Conservation (phyloP, 2,797 vertebrate genomes). For the Cygnus olor region DNA sequence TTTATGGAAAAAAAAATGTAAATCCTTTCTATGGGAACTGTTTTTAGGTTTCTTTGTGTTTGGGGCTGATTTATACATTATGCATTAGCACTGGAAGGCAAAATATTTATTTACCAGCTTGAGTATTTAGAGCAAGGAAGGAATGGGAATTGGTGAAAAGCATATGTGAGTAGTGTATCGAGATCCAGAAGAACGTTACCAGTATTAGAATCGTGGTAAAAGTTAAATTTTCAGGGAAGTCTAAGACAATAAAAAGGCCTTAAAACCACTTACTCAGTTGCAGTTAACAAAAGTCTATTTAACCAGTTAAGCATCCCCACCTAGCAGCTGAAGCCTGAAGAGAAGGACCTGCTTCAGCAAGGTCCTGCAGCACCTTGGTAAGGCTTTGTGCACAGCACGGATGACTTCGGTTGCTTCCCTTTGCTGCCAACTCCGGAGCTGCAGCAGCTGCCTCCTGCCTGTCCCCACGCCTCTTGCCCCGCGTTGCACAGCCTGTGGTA, state of each 20-base stretch:
- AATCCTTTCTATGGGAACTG: conserved; percentile 34
- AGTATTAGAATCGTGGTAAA: not conserved
- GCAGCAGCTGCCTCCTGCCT: not conserved
- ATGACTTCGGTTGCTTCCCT: not conserved
- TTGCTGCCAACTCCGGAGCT: not conserved
- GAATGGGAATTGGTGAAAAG: not conserved
- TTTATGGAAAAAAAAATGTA: not conserved
- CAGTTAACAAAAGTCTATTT: not conserved
- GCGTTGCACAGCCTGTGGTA: not conserved
- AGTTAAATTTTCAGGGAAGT: not conserved
- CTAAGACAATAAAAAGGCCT: not conserved
- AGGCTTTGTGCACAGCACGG: not conserved
- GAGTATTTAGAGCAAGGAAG: conserved; percentile 12
- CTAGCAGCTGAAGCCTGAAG: not conserved
- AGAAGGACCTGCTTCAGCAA: not conserved
- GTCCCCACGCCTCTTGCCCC: too few species aligned
- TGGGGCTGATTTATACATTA: conserved; percentile 51
- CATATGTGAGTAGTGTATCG: not conserved
- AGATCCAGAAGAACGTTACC: not conserved
- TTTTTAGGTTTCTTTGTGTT: conserved; percentile 52
- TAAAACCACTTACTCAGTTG: not conserved
- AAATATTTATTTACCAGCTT: conserved; percentile 45
- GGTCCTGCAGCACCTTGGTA: accelerated
- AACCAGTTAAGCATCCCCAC: not conserved
- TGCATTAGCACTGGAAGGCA: conserved; percentile 34